phyloP scores from a whole-genome alignment of 2,113 vertebrate species.

The Colistium nudipinnis region DNA sequence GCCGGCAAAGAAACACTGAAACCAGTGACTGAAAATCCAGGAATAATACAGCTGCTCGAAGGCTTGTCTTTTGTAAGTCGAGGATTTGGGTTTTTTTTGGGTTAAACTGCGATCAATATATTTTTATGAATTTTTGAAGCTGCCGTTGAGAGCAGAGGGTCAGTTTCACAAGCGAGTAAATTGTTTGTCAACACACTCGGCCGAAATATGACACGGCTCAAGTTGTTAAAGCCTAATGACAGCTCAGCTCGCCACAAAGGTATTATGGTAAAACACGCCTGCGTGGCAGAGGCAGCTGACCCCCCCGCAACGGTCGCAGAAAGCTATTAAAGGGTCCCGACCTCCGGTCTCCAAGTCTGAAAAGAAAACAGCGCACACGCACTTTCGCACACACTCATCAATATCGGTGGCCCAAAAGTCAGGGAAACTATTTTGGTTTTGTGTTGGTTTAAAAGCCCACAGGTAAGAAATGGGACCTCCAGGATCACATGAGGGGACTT shows the following conservation, averaged over 20 bases:
- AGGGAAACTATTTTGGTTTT: constrained; percentile 21
- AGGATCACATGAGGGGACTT: constrained; percentile 34
- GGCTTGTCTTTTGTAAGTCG: background rate
- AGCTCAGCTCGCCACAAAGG: constrained; percentile 5
- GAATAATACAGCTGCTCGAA: constrained; percentile 7
- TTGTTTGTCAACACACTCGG: no score
- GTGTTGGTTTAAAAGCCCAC: constrained; percentile 13
- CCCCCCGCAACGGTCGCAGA: constrained; percentile 9
- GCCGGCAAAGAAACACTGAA: background rate
- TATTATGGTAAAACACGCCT: constrained; percentile 18
- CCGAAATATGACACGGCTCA: no score
- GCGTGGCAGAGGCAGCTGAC: constrained; percentile 48
- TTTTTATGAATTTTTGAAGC: background rate
- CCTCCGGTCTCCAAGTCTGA: constrained; percentile 36
- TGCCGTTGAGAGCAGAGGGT: no score
- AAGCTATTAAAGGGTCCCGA: constrained; percentile 38
- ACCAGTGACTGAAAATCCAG: constrained; percentile 14
- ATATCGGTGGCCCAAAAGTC: constrained; percentile 14
- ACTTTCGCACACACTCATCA: constrained; percentile 6
- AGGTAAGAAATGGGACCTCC: constrained; percentile 43
- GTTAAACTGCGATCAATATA: background rate
- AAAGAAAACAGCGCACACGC: constrained; percentile 29
- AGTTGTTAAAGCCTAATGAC: constrained; percentile 8
- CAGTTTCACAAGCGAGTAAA: background rate
- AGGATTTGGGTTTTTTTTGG: background rate